A percentile compares a stretch with the other conserved stretches of the same genome.
Conservation (phyloP, 2,113 vertebrate species). For the Rhinolophus sinicus region DNA sequence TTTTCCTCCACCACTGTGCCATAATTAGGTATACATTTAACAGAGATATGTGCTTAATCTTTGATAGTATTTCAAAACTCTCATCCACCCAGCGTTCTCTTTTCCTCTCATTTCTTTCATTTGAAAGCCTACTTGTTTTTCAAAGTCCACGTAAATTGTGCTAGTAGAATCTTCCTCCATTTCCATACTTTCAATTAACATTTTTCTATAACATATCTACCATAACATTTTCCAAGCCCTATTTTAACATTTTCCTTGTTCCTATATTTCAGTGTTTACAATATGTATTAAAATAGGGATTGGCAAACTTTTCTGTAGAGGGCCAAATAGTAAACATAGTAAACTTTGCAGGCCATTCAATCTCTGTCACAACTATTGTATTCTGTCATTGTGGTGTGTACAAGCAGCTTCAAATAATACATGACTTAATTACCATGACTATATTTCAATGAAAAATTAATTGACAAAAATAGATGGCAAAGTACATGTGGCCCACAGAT, state of each 20-base stretch:
- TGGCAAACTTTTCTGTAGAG: not conserved
- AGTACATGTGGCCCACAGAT: not conserved
- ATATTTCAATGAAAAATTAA: not conserved
- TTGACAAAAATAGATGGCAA: not conserved
- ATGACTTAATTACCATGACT: not conserved
- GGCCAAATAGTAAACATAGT: not conserved
- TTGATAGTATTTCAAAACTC: not conserved
- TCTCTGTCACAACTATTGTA: not conserved
- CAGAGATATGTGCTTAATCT: not conserved
- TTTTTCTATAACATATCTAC: not conserved
- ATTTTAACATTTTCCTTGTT: not conserved
- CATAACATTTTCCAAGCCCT: not conserved
- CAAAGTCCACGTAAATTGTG: not conserved
- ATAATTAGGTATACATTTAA: not conserved
- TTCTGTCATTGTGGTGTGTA: not conserved
- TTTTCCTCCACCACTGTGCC: fast-evolving
- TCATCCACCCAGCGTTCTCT: not conserved
- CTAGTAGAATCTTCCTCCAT: not conserved
- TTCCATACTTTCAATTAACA: not conserved
- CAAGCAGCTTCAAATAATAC: not conserved
- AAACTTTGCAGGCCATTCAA: not conserved
- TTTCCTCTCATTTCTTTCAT: not conserved
- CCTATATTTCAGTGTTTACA: not conserved
- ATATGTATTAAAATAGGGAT: not conserved
- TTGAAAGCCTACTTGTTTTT: not conserved